Conservation (phyloP, 2,113 vertebrate genomes). For the Gopherus flavomarginatus region DNA sequence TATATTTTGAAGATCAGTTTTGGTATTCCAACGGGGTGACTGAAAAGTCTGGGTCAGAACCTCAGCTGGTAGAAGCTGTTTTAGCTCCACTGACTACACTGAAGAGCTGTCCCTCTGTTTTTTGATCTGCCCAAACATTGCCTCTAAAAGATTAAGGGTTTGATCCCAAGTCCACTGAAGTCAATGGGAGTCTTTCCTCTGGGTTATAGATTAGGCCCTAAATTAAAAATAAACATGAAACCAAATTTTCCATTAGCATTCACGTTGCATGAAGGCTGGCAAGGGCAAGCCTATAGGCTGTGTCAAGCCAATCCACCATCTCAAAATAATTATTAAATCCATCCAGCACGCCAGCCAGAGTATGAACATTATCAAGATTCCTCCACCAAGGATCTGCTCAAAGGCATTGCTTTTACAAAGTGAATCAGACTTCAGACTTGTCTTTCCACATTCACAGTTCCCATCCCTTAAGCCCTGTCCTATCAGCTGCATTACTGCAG, state of each 20-base stretch:
- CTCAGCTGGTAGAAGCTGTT: not conserved
- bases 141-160: not conserved
- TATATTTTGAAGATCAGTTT: not conserved
- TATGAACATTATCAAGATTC: rapidly evolving
- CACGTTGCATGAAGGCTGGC: rapidly evolving
- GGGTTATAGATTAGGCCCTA: not conserved
- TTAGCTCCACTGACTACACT: not conserved
- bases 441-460: not conserved
- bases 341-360: rapidly evolving
- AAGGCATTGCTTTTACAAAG: not conserved
- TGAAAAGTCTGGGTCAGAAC: not conserved
- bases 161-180: not conserved
- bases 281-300: too few species aligned
- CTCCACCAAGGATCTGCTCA: not conserved
- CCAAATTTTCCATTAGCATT: not conserved
- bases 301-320: not conserved
- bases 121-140: not conserved
- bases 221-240: not conserved
- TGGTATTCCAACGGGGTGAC: not conserved
- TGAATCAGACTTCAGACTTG: not conserved
- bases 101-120: not conserved
- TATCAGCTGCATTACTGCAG: rapidly evolving
- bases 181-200: not conserved
- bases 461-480: not conserved
- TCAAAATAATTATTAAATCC: rapidly evolving